phyloP scores from a whole-genome alignment of 2,113 vertebrate species.

The Nettapus auritus region DNA sequence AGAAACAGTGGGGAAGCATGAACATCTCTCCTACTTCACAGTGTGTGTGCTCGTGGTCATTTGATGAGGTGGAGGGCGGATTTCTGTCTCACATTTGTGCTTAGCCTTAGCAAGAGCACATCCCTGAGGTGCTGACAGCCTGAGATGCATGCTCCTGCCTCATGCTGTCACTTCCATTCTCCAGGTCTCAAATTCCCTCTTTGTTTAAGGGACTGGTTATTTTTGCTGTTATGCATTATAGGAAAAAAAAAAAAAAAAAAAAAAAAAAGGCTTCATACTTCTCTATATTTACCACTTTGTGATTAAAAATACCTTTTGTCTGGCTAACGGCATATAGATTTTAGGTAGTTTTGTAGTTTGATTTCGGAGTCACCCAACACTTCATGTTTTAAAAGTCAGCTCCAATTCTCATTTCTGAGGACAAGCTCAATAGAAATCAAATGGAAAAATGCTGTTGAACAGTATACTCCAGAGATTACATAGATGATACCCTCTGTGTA shows the following conservation, averaged over 20 bases:
- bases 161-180: not conserved
- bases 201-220: not conserved
- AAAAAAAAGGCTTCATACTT: not conserved
- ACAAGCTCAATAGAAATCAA: not conserved
- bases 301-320: not conserved
- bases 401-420: not conserved
- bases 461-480: not conserved
- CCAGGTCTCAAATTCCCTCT: not conserved
- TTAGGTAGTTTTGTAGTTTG: not conserved
- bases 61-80: not conserved
- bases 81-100: not conserved
- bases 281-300: not conserved
- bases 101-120: not conserved
- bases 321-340: not conserved
- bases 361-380: not conserved
- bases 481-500: not conserved
- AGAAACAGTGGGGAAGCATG: not conserved
- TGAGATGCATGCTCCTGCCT: fast-evolving
- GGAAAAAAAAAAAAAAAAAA: not conserved
- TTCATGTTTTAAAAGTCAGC: not conserved
- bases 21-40: not conserved
- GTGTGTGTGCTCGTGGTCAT: fast-evolving
- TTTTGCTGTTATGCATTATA: not conserved
- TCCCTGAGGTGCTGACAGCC: not conserved
- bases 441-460: not conserved